Conservation (phyloP, 2,113 vertebrate species). For the Nesogale talazaci region DNA sequence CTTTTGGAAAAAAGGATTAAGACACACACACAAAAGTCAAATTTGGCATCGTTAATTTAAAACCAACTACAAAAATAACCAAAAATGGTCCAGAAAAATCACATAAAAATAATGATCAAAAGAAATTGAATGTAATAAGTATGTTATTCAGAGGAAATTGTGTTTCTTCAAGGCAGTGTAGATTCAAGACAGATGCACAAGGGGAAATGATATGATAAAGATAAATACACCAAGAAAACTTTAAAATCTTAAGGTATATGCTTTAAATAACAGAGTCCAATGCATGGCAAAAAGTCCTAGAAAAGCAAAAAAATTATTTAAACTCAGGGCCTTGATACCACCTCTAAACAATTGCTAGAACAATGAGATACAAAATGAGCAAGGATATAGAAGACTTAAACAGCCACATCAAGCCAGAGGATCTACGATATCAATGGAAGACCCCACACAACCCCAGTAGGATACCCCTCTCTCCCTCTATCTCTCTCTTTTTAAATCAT, state of each 20-base stretch:
- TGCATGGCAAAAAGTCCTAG: not conserved
- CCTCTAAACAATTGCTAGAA: not conserved
- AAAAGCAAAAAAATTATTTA: not conserved
- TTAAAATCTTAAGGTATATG: not conserved
- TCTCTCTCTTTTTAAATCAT: no score
- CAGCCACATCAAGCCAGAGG: not conserved
- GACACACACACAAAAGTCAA: not conserved
- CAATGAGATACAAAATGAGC: no score
- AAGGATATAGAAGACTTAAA: not conserved
- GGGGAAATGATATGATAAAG: not conserved
- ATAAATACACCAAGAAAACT: not conserved
- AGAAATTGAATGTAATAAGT: not conserved
- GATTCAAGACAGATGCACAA: not conserved
- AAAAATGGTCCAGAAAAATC: not conserved
- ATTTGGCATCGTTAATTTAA: not conserved
- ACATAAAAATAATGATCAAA: not conserved
- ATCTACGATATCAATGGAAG: not conserved
- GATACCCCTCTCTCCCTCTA: no score
- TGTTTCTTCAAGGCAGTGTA: not conserved
- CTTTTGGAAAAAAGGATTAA: not conserved
- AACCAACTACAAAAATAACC: not conserved
- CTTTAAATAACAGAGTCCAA: not conserved
- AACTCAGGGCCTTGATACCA: not conserved
- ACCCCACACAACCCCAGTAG: no score
- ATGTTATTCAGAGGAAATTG: not conserved